Base-by-base conservation (phyloP, 2,888 invertebrate genomes). In the Silvanus unidentatus region DNA sequence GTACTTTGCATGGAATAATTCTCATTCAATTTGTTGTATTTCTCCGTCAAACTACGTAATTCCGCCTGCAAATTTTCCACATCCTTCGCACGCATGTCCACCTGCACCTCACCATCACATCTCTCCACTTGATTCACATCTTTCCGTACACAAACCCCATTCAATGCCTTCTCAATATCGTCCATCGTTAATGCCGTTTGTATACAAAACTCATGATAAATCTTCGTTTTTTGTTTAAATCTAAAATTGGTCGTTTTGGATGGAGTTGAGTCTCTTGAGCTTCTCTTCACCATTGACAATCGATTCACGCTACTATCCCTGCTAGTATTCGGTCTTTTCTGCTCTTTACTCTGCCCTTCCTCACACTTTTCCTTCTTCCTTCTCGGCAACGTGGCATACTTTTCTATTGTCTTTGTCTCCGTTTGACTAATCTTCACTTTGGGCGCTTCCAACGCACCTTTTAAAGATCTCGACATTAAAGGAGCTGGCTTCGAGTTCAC, bases 341-440 rank as follows among this genome's bases (percentile, higher is more conserved):
- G 42, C 10, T 50, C 50, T 32, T 51, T 56, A 29, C 39, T 3
- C 75, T 75, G 50, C 27, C 55, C 63, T 47, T 66, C 68, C 0
- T 77, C 75, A 1, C 80, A 80, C 52, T 77, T 80, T 42, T 84
- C 84, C 54, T 83, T 81, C 49, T 82, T 75, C 43, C 87, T 76
- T 30, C 90, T 77, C 0, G 90, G 89, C 34, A 90, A 66, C 0
- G 90, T 90, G 6, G 84, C 88, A 58, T 85, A 88, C 55, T 85
- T 83, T 60, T 87, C 88, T 9, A 83, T 75, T 0, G 82, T 76
- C 36, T 68, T 70, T 12, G 77, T 68, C 43, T 75, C 70, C 36
- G 59, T 58, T 44, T 73, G 74, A 6, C 61, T 52, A 11, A 62
- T 51, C 52, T 59, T 58, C 48, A 52, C 50, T 56, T 65, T 52